Conservation (phyloP, 2,797 vertebrate genomes). For the Hozukius guyotensis region DNA sequence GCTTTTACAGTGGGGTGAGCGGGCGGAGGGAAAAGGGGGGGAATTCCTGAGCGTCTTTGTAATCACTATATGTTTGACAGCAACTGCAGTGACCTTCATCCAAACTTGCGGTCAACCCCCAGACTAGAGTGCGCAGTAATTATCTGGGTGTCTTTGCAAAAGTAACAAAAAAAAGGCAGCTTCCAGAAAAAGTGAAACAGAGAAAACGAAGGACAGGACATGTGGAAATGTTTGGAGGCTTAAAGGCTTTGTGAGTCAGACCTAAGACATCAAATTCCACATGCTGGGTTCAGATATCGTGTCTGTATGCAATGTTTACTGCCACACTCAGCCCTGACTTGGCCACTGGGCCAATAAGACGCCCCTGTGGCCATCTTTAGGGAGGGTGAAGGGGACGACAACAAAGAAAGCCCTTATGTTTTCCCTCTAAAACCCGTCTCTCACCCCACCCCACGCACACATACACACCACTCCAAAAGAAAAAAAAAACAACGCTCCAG, state of each 20-base stretch:
- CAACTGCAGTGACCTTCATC: slow-evolving; percentile 68
- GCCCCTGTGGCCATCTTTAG: slow-evolving; percentile 68
- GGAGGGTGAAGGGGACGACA: slow-evolving; percentile 68
- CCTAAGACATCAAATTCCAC: slow-evolving; percentile 81
- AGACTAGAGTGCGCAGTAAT: slow-evolving; percentile 59
- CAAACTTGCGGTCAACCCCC: slow-evolving; percentile 64
- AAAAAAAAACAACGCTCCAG: slow-evolving; percentile 61
- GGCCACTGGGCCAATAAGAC: slow-evolving; percentile 71
- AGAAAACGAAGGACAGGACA: slow-evolving; percentile 48
- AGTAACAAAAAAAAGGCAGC: slow-evolving; percentile 38
- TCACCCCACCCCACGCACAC: slow-evolving; percentile 36
- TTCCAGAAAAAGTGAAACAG: slow-evolving; percentile 55
- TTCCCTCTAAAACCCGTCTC: slow-evolving; percentile 66
- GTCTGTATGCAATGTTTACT: slow-evolving; percentile 80
- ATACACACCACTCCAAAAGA: slow-evolving; percentile 45
- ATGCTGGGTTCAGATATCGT: slow-evolving; percentile 79
- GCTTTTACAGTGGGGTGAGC: slow-evolving; percentile 68
- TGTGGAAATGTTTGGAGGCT: slow-evolving; percentile 67
- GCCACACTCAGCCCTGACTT: slow-evolving; percentile 67
- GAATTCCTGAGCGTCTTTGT: slow-evolving; percentile 71
- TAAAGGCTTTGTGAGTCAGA: slow-evolving; percentile 78
- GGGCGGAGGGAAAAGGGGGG: slow-evolving; percentile 37
- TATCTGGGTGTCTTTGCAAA: slow-evolving; percentile 71
- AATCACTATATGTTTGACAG: slow-evolving; percentile 74
- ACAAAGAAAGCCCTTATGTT: slow-evolving; percentile 82